Evolutionary conservation across 1,140 invertebrate species (phyloP).

Genomic region (Drosophila navojoa): DNA sequence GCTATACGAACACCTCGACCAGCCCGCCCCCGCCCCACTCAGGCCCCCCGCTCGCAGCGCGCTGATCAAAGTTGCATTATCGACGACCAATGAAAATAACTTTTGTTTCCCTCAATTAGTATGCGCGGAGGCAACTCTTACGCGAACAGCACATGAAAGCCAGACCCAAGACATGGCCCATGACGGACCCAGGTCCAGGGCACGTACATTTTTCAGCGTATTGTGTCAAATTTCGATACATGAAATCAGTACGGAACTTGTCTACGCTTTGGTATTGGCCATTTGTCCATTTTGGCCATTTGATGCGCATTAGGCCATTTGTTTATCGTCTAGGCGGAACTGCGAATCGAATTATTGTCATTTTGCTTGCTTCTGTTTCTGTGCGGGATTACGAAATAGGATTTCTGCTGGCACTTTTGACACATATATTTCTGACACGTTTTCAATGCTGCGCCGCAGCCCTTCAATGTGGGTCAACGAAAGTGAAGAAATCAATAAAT

Average conservation of each 20-base stretch:
- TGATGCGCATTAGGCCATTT: conserved; percentile 39
- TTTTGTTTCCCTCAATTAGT: conserved; percentile 65
- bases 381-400: conserved; percentile 62
- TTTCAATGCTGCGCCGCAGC: conserved; percentile 18
- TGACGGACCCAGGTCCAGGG: conserved; percentile 15
- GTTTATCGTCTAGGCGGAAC: conserved; percentile 57
- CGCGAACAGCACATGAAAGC: conserved; percentile 71
- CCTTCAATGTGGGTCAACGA: conserved; percentile 20
- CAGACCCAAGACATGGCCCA: conserved; percentile 39
- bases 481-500: conserved; percentile 5
- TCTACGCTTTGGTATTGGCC: conserved; percentile 68
- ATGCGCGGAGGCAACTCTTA: conserved; percentile 69
- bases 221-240: conserved; percentile 82
- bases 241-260: conserved; percentile 81
- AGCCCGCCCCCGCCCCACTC: neutral
- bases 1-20: conserved; percentile 14
- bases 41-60: conserved; percentile 13
- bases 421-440: conserved; percentile 44
- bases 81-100: conserved; percentile 74
- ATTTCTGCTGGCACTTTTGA: conserved; percentile 57
- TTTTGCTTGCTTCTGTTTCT: conserved; percentile 37
- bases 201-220: conserved; percentile 77
- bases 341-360: conserved; percentile 46
- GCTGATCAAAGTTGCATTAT: conserved; percentile 67
- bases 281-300: conserved; percentile 8